Evolutionary conservation across 1,140 invertebrate species (phyloP), one percentile per base, ranked within the genome.

Genomic region (Heliconius himera): DNA sequence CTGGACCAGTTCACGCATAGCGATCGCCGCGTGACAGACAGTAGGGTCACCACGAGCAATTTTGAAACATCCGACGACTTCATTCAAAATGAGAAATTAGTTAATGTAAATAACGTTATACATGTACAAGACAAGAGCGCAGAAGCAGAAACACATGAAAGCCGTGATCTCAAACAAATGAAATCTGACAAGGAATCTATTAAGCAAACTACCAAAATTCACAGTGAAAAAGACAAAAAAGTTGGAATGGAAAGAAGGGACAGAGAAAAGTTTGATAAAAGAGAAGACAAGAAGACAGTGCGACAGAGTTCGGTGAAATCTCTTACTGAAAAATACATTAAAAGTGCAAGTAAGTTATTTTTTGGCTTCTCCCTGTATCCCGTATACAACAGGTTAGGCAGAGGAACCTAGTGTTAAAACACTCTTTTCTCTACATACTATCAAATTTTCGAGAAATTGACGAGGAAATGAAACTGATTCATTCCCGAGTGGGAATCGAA

Each of bases 321-420:
- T 46, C 94, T 97, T 60, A 96, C 96, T 13, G 96, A 97, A 86
- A 97, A 97, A 91, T 97, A 96, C 85, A 96, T 97, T 86, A 96
- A 96, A 85, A 96, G 95, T 89, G 96, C 95, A 81, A 96, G 96
- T 96, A 87, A 94, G 93, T 95, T 56, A 3, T 36, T n/a, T 46
- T 46, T 46, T 46, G 16, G 0, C 13, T 46, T 46, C 41, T 46
- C 41, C 3, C 0, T 46, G 13, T 16, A 16, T 46, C 13, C 41
- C 41, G 13, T 46, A 46, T 46, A 46, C 41, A 13, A 4, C 41
- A 46, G 3, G 41, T 46, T 16, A 5, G 41, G 41, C 13, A 46
- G 41, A 46, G 41, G 13, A 16, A 16, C 0, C 41, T 46, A 16
- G 3, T 46, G 41, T 46, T 46, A 46, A 46, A 46, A 46, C 41